A percentile compares a stretch with the other conserved stretches of the same genome.
These are phyloP conservation scores for Ctena decussata DNA, from an alignment of 2,888 invertebrate species.

Conservation along the genomic window DNA sequence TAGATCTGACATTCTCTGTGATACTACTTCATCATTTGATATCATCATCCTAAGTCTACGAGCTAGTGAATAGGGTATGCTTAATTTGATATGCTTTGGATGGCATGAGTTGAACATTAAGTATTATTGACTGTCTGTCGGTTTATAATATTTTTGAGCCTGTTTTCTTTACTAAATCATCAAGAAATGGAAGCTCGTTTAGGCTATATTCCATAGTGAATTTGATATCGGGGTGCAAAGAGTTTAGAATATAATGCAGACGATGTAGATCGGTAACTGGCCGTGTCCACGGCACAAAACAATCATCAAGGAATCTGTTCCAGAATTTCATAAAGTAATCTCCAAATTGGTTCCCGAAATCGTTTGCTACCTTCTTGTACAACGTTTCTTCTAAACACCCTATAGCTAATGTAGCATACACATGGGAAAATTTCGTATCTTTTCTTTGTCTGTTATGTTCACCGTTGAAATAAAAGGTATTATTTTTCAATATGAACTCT, in stretches of 20 bases:
- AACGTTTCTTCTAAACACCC: background rate
- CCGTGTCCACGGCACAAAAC: conserved; percentile 32
- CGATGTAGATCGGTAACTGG: background rate
- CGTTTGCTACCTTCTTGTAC: background rate
- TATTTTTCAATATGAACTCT: conserved; percentile 37
- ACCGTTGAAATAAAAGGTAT: conserved; percentile 29
- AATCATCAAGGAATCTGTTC: conserved; percentile 48
- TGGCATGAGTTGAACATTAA: conserved; percentile 46
- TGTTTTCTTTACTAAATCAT: background rate
- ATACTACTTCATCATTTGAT: background rate
- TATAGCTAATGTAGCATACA: conserved; percentile 32
- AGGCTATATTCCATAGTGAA: conserved; percentile 33
- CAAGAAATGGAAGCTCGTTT: conserved; percentile 30
- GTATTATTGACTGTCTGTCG: background rate
- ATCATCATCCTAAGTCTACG: conserved; percentile 28
- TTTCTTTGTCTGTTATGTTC: conserved; percentile 29
- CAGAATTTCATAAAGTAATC: conserved; percentile 8
- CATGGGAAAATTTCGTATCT: conserved; percentile 53
- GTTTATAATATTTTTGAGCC: background rate
- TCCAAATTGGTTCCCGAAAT: conserved; percentile 3
- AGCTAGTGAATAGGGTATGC: conserved; percentile 28
- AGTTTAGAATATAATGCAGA: conserved; percentile 7
- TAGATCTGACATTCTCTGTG: background rate
- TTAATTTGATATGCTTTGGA: conserved; percentile 29
- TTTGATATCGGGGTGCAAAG: conserved; percentile 1